Evolutionary conservation across 2,113 vertebrate genomes (phyloP).

Genomic region (Trinectes maculatus): DNA sequence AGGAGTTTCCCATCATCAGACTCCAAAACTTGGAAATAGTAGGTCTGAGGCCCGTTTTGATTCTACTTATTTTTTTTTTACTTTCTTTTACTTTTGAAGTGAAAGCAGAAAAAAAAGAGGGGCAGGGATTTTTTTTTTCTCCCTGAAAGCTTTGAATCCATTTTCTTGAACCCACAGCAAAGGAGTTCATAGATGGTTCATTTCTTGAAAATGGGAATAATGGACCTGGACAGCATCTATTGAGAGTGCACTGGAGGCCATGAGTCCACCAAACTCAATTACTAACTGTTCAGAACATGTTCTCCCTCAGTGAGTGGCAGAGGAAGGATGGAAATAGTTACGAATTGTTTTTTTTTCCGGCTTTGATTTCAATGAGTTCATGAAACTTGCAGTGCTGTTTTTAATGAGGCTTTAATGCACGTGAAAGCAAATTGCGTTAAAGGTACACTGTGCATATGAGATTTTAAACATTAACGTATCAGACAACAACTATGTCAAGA

Average conservation of each 20-base stretch:
- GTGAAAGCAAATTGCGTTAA: slow-evolving; percentile 15
- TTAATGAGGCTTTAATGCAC: slow-evolving; percentile 4
- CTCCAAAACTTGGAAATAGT: slow-evolving; percentile 25
- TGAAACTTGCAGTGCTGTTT: slow-evolving; percentile 1
- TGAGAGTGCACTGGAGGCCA: slow-evolving; percentile 56
- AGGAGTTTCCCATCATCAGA: slow-evolving; percentile 27
- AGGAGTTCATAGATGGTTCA: slow-evolving; percentile 53
- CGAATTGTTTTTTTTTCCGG: slow-evolving; percentile 29
- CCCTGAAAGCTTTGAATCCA: slow-evolving; percentile 56
- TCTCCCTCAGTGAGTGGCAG: slow-evolving; percentile 40
- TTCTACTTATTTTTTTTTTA: background rate
- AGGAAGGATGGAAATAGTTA: slow-evolving; percentile 21
- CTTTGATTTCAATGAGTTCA: slow-evolving; percentile 11
- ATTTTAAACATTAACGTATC: background rate
- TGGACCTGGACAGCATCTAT: slow-evolving; percentile 58
- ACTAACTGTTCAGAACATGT: slow-evolving; percentile 58
- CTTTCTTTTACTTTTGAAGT: slow-evolving; percentile 33
- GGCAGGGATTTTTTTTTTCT: slow-evolving; percentile 8
- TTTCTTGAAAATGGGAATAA: slow-evolving; percentile 64
- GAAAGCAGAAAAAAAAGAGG: slow-evolving; percentile 9
- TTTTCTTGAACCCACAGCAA: slow-evolving; percentile 26
- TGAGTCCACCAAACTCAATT: slow-evolving; percentile 59
- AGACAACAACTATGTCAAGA: background rate
- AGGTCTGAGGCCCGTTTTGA: slow-evolving; percentile 21
- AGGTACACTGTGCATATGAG: background rate